Evolutionary conservation across 2,797 vertebrate species (phyloP).

Genomic region (Spea hammondii): DNA sequence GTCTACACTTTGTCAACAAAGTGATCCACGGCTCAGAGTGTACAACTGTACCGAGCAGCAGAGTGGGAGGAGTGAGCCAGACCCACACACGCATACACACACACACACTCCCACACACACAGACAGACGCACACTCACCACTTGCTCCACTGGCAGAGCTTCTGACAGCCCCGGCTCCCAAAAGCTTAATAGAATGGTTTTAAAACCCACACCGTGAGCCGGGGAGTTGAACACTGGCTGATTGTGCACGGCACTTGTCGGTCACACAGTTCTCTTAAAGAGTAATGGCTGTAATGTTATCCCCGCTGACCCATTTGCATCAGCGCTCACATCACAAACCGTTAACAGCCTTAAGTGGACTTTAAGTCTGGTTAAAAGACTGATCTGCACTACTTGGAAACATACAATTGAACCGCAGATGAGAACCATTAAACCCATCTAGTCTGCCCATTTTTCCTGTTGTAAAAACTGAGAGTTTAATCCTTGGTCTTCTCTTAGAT

Average conservation of each 20-base stretch:
- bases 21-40: conserved; percentile 9
- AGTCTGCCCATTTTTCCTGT: no score
- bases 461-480: no score
- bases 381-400: no score
- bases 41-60: conserved; percentile 8
- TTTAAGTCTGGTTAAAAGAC: no score
- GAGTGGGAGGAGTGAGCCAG: conserved; percentile 24
- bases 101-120: neutral
- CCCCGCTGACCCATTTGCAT: conserved; percentile 5
- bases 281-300: neutral
- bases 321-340: neutral
- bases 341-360: no score
- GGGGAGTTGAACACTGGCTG: neutral
- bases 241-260: conserved; percentile 9
- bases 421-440: no score
- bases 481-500: no score
- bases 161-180: neutral
- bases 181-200: neutral
- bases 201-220: neutral
- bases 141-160: conserved; percentile 18
- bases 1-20: conserved; percentile 40
- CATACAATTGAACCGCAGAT: no score
- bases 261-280: neutral
- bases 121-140: neutral
- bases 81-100: neutral